Evolutionary conservation across 2,888 invertebrate species (phyloP).

Genomic region (Siphlonurus alternatus): DNA sequence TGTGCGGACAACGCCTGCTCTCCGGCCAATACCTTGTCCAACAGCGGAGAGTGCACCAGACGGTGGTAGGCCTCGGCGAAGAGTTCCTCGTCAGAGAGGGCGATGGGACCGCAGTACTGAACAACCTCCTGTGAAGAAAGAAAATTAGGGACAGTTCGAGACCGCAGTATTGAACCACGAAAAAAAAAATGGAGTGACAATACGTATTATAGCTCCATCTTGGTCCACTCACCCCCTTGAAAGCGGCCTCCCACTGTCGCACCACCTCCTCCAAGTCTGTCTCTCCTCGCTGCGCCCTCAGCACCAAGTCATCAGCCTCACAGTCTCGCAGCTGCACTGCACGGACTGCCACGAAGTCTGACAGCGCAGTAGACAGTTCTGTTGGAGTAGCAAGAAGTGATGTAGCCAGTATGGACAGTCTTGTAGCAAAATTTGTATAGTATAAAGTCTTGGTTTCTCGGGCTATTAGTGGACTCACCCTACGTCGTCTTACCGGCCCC

Average conservation of each 20-base stretch:
- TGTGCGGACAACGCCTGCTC: slow-evolving; percentile 76
- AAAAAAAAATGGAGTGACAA: background rate
- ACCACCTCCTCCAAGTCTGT: slow-evolving; percentile 35
- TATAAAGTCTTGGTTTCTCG: too few species aligned
- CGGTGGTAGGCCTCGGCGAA: slow-evolving; percentile 74
- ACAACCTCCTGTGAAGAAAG: slow-evolving; percentile 45
- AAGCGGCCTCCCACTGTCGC: slow-evolving; percentile 61
- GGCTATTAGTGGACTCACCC: too few species aligned
- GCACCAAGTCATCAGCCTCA: background rate
- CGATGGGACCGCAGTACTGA: slow-evolving; percentile 65
- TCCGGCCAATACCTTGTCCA: slow-evolving; percentile 73
- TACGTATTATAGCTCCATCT: too few species aligned
- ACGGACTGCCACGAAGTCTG: background rate
- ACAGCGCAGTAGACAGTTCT: background rate
- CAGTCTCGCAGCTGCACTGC: background rate
- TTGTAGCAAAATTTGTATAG: too few species aligned
- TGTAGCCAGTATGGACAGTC: too few species aligned
- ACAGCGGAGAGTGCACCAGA: slow-evolving; percentile 65
- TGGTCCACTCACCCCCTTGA: slow-evolving; percentile 41
- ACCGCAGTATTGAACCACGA: background rate
- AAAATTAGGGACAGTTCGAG: slow-evolving; percentile 5
- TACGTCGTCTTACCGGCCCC: too few species aligned
- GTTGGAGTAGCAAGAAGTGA: background rate
- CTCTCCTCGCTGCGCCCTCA: background rate
- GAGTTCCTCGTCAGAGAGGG: slow-evolving; percentile 69